Percentiles rank a stretch among this genome's conserved stretches.
These are phyloP conservation scores for Oceanodroma tethys DNA, from an alignment of 2,113 vertebrate species.

Conservation along the genomic window DNA sequence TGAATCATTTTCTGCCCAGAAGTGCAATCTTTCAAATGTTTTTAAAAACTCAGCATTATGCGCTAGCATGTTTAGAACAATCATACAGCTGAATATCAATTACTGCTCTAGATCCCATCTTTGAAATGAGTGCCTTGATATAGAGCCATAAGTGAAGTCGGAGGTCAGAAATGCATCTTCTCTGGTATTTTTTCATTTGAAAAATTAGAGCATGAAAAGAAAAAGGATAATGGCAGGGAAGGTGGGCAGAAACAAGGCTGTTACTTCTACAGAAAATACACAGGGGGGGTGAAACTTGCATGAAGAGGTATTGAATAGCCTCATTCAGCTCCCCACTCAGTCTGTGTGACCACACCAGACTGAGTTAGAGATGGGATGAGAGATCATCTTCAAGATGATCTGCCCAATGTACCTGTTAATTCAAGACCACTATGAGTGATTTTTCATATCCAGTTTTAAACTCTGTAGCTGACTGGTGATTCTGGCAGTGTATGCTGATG, in stretches of 20 bases:
- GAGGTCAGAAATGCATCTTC: not conserved
- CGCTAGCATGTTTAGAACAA: not conserved
- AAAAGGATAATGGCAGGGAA: not conserved
- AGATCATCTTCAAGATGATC: not conserved
- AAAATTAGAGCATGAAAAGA: not conserved
- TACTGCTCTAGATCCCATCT: not conserved
- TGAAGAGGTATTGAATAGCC: not conserved
- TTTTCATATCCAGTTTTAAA: not conserved
- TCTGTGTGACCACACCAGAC: not conserved
- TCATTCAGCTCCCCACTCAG: not conserved
- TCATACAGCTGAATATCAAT: rapidly evolving
- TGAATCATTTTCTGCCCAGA: not conserved
- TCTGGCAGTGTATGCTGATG: rapidly evolving
- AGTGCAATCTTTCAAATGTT: not conserved
- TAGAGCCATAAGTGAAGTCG: not conserved
- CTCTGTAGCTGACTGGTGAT: not conserved
- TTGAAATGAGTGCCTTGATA: not conserved
- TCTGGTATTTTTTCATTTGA: not conserved
- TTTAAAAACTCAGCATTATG: not conserved
- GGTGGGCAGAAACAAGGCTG: not conserved
- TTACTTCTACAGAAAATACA: not conserved
- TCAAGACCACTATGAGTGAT: not conserved
- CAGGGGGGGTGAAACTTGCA: not conserved
- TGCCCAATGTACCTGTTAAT: not conserved
- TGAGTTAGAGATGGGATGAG: not conserved